phyloP scores from a whole-genome alignment of 2,888 invertebrate genomes.

The Seira musarum region DNA sequence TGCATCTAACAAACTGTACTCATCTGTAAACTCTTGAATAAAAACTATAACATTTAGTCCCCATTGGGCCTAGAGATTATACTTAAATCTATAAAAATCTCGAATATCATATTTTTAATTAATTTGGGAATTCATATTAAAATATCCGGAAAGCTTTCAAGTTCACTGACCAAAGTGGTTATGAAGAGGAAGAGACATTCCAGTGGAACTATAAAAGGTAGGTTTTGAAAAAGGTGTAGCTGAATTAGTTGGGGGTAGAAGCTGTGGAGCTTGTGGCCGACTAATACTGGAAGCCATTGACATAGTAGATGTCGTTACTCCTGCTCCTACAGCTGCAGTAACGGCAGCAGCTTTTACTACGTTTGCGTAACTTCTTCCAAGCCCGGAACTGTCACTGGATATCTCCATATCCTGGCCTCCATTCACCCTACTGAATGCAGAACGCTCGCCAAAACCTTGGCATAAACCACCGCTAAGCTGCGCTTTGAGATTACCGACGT shows the following conservation, averaged over 20 bases:
- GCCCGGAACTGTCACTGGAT: conserved; percentile 20
- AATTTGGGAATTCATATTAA: no score
- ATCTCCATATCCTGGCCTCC: conserved; percentile 42
- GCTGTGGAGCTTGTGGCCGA: conserved; percentile 22
- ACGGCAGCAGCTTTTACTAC: conserved; percentile 64
- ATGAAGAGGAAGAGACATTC: conserved; percentile 1
- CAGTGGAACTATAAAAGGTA: conserved; percentile 20
- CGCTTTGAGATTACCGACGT: conserved; percentile 46
- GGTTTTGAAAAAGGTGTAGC: background rate
- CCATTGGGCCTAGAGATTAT: no score
- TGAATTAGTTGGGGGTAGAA: background rate
- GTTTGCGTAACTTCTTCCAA: conserved; percentile 65
- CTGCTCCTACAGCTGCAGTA: conserved; percentile 49
- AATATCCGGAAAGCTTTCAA: no score
- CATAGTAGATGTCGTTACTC: conserved; percentile 26
- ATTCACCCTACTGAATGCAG: conserved; percentile 47
- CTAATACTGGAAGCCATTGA: conserved; percentile 8
- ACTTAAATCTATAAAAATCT: no score
- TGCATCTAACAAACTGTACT: no score
- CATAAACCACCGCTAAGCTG: conserved; percentile 54
- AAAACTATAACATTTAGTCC: no score
- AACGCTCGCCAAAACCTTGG: conserved; percentile 49
- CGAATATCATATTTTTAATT: no score
- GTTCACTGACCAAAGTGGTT: background rate
- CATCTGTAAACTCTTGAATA: no score